Evolutionary conservation across 2,113 vertebrate species (phyloP).

Genomic region (Pyxicephalus adspersus): DNA sequence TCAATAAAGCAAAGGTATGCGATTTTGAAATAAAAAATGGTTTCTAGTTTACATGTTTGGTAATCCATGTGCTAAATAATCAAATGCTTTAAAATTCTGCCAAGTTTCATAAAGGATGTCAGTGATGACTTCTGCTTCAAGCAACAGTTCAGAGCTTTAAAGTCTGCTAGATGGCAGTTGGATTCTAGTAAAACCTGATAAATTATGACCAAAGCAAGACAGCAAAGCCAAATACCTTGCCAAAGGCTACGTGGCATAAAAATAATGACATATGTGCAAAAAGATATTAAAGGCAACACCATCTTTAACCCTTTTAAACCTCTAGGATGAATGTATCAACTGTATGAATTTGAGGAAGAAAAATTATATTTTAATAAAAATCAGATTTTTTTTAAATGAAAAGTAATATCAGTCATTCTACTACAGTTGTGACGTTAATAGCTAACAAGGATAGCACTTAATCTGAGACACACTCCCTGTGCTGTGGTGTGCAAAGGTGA

Average conservation of each 20-base stretch:
- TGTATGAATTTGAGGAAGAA: too few relatives aligned
- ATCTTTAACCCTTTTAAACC: background rate
- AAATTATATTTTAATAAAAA: too few relatives aligned
- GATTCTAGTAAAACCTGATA: constrained; percentile 24
- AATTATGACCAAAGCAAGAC: constrained; percentile 2
- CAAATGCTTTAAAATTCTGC: background rate
- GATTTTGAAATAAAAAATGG: too few relatives aligned
- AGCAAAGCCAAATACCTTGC: background rate
- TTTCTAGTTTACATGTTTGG: background rate
- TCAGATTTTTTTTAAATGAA: too few relatives aligned
- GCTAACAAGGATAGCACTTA: too few relatives aligned
- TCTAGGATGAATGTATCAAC: background rate
- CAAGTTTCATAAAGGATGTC: background rate
- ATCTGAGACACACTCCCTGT: too few relatives aligned
- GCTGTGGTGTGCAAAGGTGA: too few relatives aligned
- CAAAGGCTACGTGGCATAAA: constrained; percentile 26
- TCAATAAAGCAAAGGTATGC: too few relatives aligned
- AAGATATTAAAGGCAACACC: background rate
- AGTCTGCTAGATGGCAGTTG: constrained; percentile 7
- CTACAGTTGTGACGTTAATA: too few relatives aligned
- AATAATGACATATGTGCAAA: constrained; percentile 4
- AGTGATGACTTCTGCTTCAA: background rate
- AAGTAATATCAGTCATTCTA: too few relatives aligned
- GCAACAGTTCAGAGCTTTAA: background rate
- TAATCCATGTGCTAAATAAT: background rate